phyloP scores from a whole-genome alignment of 2,888 invertebrate genomes.

The Blastobasis adustella region DNA sequence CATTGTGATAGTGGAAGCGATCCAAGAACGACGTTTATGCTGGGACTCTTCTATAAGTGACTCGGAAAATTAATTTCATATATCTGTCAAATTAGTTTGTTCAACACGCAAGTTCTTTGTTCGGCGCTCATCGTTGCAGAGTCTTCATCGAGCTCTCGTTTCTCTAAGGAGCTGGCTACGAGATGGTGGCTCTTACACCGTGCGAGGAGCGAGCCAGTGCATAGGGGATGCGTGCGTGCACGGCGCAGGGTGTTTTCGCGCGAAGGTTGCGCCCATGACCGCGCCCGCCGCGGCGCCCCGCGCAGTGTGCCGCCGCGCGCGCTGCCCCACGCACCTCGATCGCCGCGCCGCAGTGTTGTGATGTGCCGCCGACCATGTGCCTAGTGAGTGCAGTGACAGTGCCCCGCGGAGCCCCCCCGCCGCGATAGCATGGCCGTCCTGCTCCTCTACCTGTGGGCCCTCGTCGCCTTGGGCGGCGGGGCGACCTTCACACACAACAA shows the following conservation, averaged over 20 bases:
- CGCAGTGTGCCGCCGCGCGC: slow-evolving; percentile 63
- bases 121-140: neutral
- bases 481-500: slow-evolving; percentile 54
- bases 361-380: slow-evolving; percentile 21
- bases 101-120: neutral
- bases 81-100: neutral
- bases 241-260: slow-evolving; percentile 62
- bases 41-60: neutral
- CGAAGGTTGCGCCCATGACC: slow-evolving; percentile 73
- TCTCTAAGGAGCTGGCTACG: neutral
- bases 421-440: slow-evolving; percentile 37
- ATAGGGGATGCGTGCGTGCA: slow-evolving; percentile 11
- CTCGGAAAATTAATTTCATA: no score
- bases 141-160: neutral
- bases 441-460: slow-evolving; percentile 49
- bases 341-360: slow-evolving; percentile 1
- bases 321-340: slow-evolving; percentile 55
- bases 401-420: slow-evolving; percentile 17
- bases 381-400: slow-evolving; percentile 24
- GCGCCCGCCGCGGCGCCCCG: slow-evolving; percentile 51
- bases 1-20: neutral
- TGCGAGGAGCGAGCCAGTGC: slow-evolving; percentile 1
- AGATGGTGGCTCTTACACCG: neutral
- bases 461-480: slow-evolving; percentile 49
- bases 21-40: neutral